Base-by-base conservation (phyloP, 2,113 vertebrate genomes). In the Prionailurus bengalensis region DNA sequence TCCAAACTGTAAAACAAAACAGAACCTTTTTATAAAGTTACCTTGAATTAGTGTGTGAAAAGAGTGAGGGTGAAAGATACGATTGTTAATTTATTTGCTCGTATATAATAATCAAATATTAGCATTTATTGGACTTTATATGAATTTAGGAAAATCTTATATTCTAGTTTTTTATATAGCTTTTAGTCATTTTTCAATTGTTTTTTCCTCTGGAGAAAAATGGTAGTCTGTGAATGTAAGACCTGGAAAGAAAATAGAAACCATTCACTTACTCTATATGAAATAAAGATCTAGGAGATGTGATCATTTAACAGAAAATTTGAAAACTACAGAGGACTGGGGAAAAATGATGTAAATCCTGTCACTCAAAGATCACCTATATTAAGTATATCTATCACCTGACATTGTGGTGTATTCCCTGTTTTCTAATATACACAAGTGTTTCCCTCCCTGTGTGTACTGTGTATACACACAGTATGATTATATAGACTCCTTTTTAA, bases 111-210 rank as follows among this genome's bases (percentile, higher is more conserved):
- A 76, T 83, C 19, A 91, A 84, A 91, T 51, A 73, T 55, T 96
- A 96, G 12, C 51, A 68, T 84, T 86, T 94, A n/a, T 78, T 68
- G 61, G 14, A 90, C 45, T 84, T 66, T 33, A 39, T 51, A 33
- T 53, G n/a, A 68, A 95, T 93, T 95, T 58, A 81, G 63, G n/a
- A 96, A 96, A 96, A 45, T 86, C n/a, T 53, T 42, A 84, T 96
- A 23, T 89, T 91, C 23, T 94, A 27, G 91, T 70, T 74, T 86
- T 96, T 80, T 25, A 78, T 68, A 68, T 55, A 83, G 6, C 4
- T 95, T 94, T 89, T 71, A 76, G 78, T 92, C 27, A 83, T 95
- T 96, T 87, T 73, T 71, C 15, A 95, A 53, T 83, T 68, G 23
- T 78, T 83, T 92, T 93, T 88, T n/a, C 29, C 31, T 96, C 13